Conservation (phyloP, 2,113 vertebrate species). For the Alces alces region DNA sequence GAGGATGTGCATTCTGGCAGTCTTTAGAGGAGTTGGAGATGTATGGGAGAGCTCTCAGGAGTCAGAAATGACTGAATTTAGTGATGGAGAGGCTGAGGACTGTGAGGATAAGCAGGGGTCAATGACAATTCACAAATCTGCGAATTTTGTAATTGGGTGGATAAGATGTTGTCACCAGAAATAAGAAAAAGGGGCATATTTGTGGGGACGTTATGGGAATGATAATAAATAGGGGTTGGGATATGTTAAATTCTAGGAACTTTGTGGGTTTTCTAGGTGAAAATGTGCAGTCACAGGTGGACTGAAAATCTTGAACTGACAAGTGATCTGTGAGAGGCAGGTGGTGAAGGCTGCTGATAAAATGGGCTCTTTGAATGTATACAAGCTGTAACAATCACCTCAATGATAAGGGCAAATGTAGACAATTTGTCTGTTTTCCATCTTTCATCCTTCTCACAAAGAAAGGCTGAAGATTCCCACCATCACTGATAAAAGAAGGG, state of each 20-base stretch:
- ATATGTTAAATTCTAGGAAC: not conserved
- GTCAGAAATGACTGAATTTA: not conserved
- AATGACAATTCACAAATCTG: not conserved
- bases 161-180: not conserved
- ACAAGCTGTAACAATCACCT: not conserved
- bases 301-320: not conserved
- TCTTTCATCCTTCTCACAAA: not conserved
- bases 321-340: not conserved
- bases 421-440: not conserved
- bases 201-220: not conserved
- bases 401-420: not conserved
- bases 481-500: not conserved
- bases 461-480: not conserved
- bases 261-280: not conserved
- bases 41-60: not conserved
- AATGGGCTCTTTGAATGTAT: not conserved
- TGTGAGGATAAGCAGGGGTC: not conserved
- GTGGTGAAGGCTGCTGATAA: not conserved
- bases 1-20: not conserved
- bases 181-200: not conserved
- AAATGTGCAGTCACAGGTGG: not conserved
- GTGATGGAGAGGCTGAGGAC: not conserved
- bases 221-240: not conserved
- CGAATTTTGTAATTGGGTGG: not conserved
- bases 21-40: not conserved